A percentile compares a stretch with the other conserved stretches of the same genome.
These are phyloP conservation scores for Coptodon bakossiorum DNA, from an alignment of 2,113 vertebrate species.

Conservation along the genomic window DNA sequence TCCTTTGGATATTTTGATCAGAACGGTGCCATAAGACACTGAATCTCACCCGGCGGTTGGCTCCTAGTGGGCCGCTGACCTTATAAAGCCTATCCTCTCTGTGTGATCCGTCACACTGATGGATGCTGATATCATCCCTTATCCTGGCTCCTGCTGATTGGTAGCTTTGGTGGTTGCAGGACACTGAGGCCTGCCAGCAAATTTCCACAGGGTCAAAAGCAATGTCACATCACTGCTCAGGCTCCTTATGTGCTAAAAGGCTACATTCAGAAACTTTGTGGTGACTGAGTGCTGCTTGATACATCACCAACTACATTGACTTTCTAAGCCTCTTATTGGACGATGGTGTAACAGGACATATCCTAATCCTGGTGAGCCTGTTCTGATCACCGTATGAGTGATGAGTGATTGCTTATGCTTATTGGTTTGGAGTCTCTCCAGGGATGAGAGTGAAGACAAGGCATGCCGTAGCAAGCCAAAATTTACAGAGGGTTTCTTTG, in stretches of 20 bases:
- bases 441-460: not conserved
- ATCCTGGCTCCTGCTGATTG: conserved; percentile 19
- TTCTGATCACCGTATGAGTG: conserved; percentile 24
- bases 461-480: conserved; percentile 4
- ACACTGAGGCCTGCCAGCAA: conserved; percentile 3
- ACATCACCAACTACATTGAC: not conserved
- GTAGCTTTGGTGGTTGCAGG: not conserved
- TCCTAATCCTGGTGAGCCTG: conserved; percentile 35
- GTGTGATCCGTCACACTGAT: conserved; percentile 34
- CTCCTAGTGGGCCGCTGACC: not conserved
- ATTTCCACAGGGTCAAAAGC: conserved; percentile 31
- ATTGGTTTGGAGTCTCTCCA: conserved; percentile 19
- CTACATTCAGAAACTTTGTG: not conserved
- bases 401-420: conserved; percentile 16
- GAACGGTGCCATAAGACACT: conserved; percentile 1
- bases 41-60: conserved; percentile 8
- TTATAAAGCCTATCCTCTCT: conserved; percentile 25
- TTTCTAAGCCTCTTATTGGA: conserved; percentile 48
- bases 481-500: not conserved
- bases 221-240: not conserved
- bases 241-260: conserved; percentile 8
- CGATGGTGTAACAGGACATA: conserved; percentile 28
- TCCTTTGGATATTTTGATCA: not conserved
- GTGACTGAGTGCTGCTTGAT: not conserved
- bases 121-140: conserved; percentile 53